Base-by-base conservation (phyloP, 2,113 vertebrate species). In the Ranitomeya variabilis region DNA sequence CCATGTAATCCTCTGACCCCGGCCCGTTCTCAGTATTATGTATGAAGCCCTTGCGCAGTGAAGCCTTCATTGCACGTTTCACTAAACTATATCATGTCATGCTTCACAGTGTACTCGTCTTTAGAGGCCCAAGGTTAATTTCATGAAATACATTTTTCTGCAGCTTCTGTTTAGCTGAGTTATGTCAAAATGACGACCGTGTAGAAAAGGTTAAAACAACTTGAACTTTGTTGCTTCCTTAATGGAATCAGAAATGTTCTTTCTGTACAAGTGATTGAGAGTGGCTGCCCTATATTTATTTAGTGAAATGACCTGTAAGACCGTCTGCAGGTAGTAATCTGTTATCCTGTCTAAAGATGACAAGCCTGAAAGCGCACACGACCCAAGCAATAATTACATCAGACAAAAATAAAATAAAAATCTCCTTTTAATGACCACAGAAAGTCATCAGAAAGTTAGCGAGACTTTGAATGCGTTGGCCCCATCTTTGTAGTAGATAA, bases 231-330 rank as follows among this genome's bases (percentile, higher is more conserved):
- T 69, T 54, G 45, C 62, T 80, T 87, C 59, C 74, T 55, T 87
- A 87, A 87, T 87, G 73, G 86, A 80, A 80, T 80, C 86, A 57
- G 76, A 87, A 66, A 18, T 80, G 52, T 80, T 67, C n/a, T 54
- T 54, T 51, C 77, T 87, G 60, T 79, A 52, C 16, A 80, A 69
- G 51, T 66, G 74, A 87, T 86, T 51, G 85, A 86, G 64, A 69
- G 77, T 11, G 13, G 45, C 51, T 80, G 86, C 86, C 77, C 77
- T 80, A 66, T 69, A 87, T 80, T 80, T 80, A 87, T 87, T 67
- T 87, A 87, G 86, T 80, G 76, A 80, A 80, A 78, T 80, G 86
- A 87, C 86, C 86, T 87, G 86, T 80, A 54, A 86, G 86, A 57
- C 62, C 69, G 77, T 37, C 37, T 66, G 59, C 85, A 86, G 85